Evolutionary conservation across 1,140 invertebrate genomes (phyloP).

Genomic region (Oncopodura yosiiana): DNA sequence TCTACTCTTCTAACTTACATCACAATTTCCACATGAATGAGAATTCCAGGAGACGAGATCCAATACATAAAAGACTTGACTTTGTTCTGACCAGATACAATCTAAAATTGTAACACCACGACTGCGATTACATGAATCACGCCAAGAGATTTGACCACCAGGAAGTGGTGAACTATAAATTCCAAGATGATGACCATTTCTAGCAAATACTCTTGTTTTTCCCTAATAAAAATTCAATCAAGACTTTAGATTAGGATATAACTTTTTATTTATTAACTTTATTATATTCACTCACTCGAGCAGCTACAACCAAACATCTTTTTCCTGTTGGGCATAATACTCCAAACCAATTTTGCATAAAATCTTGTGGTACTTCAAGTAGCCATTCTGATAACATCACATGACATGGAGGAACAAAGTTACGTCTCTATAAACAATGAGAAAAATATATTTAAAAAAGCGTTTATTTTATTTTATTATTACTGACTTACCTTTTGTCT

Average conservation of each 20-base stretch:
- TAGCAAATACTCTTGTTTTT: conserved; percentile 59
- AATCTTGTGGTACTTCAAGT: conserved; percentile 67
- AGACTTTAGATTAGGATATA: background rate
- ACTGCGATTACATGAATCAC: background rate
- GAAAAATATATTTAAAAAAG: background rate
- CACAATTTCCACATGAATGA: conserved; percentile 62
- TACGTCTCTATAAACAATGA: conserved; percentile 1
- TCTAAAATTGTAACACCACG: conserved; percentile 57
- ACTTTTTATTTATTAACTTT: background rate
- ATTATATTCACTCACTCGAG: conserved; percentile 46
- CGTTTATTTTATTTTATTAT: background rate
- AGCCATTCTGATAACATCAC: conserved; percentile 84
- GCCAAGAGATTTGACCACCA: conserved; percentile 51
- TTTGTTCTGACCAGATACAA: conserved; percentile 58
- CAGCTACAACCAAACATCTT: conserved; percentile 64
- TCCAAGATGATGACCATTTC: conserved; percentile 52
- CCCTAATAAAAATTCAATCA: conserved; percentile 47
- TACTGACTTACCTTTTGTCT: background rate
- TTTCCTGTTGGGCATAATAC: conserved; percentile 72
- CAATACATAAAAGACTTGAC: conserved; percentile 60
- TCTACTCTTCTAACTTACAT: conserved; percentile 48
- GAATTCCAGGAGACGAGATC: conserved; percentile 76
- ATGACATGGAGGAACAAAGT: background rate
- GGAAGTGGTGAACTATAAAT: conserved; percentile 59
- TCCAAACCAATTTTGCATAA: conserved; percentile 67